Evolutionary conservation across 1,140 invertebrate species (phyloP).

Genomic region (Dufourea novaeangliae): DNA sequence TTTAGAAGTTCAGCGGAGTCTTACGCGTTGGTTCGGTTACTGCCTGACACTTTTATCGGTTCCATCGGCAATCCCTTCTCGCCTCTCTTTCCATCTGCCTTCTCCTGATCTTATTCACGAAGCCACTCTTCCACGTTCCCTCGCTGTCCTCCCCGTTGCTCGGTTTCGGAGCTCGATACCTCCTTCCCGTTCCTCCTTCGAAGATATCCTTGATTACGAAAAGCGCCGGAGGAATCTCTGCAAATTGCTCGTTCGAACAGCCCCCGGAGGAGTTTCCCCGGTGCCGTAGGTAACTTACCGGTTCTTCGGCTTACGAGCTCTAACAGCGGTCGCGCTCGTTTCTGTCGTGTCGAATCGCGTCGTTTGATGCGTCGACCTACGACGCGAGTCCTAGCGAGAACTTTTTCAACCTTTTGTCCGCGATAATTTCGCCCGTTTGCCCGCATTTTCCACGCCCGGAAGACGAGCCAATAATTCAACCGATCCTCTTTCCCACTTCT

Average conservation of each 20-base stretch:
- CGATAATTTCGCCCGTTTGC: neutral
- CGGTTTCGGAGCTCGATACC: neutral
- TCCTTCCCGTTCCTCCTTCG: neutral
- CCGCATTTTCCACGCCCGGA: neutral
- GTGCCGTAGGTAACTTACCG: neutral
- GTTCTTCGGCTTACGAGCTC: neutral
- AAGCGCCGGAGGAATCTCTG: constrained; percentile 27
- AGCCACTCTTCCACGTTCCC: neutral
- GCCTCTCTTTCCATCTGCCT: neutral
- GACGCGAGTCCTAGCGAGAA: neutral
- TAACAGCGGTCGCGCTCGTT: neutral
- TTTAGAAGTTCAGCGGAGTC: constrained; percentile 38
- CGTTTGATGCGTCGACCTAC: neutral
- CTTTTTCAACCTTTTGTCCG: neutral
- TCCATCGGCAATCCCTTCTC: constrained; percentile 5
- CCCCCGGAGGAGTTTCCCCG: neutral
- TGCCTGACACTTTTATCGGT: constrained; percentile 52
- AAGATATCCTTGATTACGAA: constrained; percentile 43
- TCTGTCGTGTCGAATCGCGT: too few species aligned
- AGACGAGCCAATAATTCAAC: constrained; percentile 23
- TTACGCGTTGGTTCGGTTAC: constrained; percentile 29
- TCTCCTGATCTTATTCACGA: neutral
- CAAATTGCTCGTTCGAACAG: constrained; percentile 35
- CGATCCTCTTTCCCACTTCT: constrained; percentile 31
- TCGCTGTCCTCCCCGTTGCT: neutral